Evolutionary conservation across 2,888 invertebrate species (phyloP).

Genomic region (Branchellion lobata): DNA sequence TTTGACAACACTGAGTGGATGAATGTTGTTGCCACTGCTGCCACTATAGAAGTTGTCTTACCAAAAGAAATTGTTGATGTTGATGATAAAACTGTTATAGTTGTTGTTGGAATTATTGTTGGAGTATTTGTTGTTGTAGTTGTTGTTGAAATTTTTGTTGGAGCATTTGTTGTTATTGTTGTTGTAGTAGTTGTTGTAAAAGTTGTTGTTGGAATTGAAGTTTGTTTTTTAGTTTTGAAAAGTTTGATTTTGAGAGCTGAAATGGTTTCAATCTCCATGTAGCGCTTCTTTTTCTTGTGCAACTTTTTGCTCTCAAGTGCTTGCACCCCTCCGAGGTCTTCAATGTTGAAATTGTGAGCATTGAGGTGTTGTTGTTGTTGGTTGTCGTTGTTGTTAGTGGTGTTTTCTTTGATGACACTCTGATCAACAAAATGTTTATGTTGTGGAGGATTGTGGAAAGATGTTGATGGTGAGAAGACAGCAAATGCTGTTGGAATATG

Average conservation of each 20-base stretch:
- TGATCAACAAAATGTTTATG: not conserved
- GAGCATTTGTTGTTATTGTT: not conserved
- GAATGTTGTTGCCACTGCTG: slow-evolving; percentile 8
- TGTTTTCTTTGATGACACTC: not conserved
- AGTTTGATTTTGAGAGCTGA: slow-evolving; percentile 36
- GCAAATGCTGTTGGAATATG: not conserved
- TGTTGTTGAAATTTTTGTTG: not conserved
- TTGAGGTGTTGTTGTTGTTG: not conserved
- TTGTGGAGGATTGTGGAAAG: not conserved
- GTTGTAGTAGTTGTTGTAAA: not conserved
- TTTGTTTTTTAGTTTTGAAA: slow-evolving; percentile 5
- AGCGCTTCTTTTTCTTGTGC: not conserved
- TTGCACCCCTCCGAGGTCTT: not conserved
- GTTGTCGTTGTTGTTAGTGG: not conserved
- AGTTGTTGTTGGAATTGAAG: not conserved
- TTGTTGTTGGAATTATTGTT: slow-evolving; percentile 10
- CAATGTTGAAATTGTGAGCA: not conserved
- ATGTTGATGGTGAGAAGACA: not conserved
- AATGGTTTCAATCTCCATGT: slow-evolving; percentile 18
- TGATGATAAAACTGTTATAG: not conserved
- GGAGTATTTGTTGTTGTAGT: not conserved
- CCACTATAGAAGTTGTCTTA: not conserved
- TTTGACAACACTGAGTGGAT: no score
- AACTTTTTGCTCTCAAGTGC: not conserved
- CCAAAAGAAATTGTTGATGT: not conserved